A percentile compares a stretch with the other conserved stretches of the same genome.
phyloP scores from a whole-genome alignment of 1,140 invertebrate species.

The Orchestia grillus region DNA sequence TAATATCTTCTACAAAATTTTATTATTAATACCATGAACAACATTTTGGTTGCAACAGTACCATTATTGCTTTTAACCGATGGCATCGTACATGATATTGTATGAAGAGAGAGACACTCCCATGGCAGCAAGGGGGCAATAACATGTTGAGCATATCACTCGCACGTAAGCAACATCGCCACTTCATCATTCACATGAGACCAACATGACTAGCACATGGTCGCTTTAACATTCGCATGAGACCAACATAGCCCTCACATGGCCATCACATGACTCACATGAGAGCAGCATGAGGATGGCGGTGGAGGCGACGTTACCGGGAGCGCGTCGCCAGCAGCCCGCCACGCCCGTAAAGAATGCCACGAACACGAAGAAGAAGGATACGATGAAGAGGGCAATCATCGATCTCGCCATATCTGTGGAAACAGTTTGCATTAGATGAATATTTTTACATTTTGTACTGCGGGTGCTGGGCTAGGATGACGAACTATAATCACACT shows the following conservation, averaged over 20 bases:
- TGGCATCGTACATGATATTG: not conserved
- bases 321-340: constrained; percentile 92
- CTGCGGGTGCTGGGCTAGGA: not conserved
- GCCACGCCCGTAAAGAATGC: constrained; percentile 94
- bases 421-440: constrained; percentile 52
- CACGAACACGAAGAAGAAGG: constrained; percentile 89
- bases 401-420: constrained; percentile 91
- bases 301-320: constrained; percentile 92
- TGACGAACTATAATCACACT: not conserved
- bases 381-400: constrained; percentile 90
- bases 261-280: constrained; percentile 77
- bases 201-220: not conserved
- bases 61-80: not conserved
- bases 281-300: constrained; percentile 91
- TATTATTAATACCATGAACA: too few relatives aligned
- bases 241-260: not conserved
- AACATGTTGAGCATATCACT: not conserved
- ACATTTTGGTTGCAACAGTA: too few relatives aligned
- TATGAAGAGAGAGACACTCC: not conserved
- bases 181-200: not conserved
- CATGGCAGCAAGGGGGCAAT: not conserved
- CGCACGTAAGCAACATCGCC: not conserved
- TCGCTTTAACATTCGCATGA: not conserved
- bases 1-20: too few relatives aligned
- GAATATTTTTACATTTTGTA: not conserved